Conservation (phyloP, 2,113 vertebrate genomes). For the Atractosteus spatula region DNA sequence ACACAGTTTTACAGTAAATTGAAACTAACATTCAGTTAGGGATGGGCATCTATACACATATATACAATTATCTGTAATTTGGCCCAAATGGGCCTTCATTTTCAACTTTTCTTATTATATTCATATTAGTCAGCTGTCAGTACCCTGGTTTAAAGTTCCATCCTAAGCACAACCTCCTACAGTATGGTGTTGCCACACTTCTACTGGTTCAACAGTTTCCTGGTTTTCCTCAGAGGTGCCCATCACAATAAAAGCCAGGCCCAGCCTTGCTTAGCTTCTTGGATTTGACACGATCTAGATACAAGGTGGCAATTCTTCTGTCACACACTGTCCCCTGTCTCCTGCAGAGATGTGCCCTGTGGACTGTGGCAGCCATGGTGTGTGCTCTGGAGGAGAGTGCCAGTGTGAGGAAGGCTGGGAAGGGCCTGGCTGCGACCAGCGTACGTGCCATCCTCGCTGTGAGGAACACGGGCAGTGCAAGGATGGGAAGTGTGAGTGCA, state of each 20-base stretch:
- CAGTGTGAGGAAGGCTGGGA: slow-evolving; percentile 94
- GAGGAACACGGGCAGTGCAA: slow-evolving; percentile 92
- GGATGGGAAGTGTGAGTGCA: slow-evolving; percentile 92
- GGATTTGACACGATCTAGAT: too few species aligned
- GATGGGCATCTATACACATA: too few species aligned
- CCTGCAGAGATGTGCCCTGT: slow-evolving; percentile 83
- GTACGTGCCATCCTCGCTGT: slow-evolving; percentile 86
- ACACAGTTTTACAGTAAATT: too few species aligned
- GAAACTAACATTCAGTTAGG: too few species aligned
- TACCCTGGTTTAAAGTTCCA: too few species aligned
- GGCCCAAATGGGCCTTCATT: too few species aligned
- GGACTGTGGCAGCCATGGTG: slow-evolving; percentile 87
- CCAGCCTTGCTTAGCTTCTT: too few species aligned
- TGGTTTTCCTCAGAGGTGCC: too few species aligned
- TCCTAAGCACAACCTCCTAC: neutral
- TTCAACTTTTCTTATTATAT: too few species aligned
- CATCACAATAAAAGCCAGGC: too few species aligned
- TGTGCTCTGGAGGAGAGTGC: slow-evolving; percentile 83
- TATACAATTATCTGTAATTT: too few species aligned
- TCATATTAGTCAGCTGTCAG: too few species aligned
- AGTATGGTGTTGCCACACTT: slow-evolving; percentile 27
- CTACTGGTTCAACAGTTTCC: neutral
- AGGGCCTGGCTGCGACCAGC: slow-evolving; percentile 83
- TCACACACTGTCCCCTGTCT: neutral
- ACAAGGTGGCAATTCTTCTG: neutral